phyloP scores from a whole-genome alignment of 2,113 vertebrate species.

The Laticauda colubrina region DNA sequence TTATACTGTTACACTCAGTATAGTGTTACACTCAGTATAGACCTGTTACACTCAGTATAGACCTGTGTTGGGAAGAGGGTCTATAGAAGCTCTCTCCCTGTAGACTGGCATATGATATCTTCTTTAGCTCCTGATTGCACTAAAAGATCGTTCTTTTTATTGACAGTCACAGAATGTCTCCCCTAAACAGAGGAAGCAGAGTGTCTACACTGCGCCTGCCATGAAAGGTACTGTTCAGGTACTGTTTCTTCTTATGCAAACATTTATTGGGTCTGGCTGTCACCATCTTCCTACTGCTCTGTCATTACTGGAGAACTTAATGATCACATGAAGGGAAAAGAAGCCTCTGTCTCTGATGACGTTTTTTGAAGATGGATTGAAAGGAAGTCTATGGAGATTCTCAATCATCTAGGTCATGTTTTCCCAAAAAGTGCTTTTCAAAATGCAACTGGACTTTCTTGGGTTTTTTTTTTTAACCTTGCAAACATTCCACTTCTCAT shows the following conservation, averaged over 20 bases:
- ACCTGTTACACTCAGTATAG: background rate
- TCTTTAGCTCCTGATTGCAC: background rate
- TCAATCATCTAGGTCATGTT: background rate
- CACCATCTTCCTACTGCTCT: background rate
- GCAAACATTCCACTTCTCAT: background rate
- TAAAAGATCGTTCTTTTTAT: conserved; percentile 20
- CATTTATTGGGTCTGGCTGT: background rate
- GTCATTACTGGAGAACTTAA: background rate
- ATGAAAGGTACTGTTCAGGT: conserved; percentile 85
- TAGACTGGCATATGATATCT: fast-evolving
- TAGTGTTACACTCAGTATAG: background rate
- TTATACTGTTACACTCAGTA: background rate
- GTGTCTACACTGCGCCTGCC: conserved; percentile 79
- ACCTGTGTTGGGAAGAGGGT: too few species aligned
- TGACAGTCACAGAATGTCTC: conserved; percentile 72
- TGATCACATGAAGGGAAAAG: background rate
- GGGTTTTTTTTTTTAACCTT: too few species aligned
- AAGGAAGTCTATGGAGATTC: background rate
- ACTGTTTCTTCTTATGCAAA: conserved; percentile 25
- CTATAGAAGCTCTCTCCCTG: background rate
- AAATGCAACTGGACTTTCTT: background rate
- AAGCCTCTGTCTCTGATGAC: background rate
- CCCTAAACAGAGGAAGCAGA: conserved; percentile 88
- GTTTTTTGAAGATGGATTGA: background rate
- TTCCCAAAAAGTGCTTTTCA: background rate